phyloP scores from a whole-genome alignment of 2,888 invertebrate genomes.

The Cryptosula pallasiana region DNA sequence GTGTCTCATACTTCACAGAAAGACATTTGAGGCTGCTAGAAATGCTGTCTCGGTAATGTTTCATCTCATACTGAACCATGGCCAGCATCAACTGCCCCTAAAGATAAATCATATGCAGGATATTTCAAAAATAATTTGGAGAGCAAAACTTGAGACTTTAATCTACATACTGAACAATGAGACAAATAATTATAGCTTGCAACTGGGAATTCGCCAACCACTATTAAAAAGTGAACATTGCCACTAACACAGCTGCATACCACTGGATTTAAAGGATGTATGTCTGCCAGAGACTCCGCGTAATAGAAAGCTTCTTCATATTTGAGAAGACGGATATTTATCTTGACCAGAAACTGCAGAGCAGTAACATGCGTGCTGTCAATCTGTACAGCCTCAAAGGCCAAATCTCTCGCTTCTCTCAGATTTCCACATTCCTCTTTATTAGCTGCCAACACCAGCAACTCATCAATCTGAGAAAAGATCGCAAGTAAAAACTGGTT shows the following conservation, averaged over 20 bases:
- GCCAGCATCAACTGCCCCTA: background rate
- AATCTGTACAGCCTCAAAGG: slow-evolving; percentile 43
- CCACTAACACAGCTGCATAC: too few species aligned
- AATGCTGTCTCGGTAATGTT: slow-evolving; percentile 14
- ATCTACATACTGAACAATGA: too few species aligned
- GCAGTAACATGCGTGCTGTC: slow-evolving; percentile 40
- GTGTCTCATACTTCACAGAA: background rate
- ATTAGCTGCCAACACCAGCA: background rate
- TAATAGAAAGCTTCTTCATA: slow-evolving; percentile 38
- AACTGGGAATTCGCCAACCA: too few species aligned
- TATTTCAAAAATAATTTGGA: background rate
- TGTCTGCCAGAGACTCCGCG: slow-evolving; percentile 31
- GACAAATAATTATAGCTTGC: too few species aligned
- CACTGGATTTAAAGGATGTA: slow-evolving; percentile 17
- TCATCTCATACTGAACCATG: slow-evolving; percentile 13
- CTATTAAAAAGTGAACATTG: too few species aligned
- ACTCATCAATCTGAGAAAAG: background rate
- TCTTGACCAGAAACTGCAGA: slow-evolving; percentile 38
- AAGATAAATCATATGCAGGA: background rate
- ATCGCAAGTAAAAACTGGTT: too few species aligned
- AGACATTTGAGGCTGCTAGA: slow-evolving; percentile 4
- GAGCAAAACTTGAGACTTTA: too few species aligned
- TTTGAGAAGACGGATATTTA: slow-evolving; percentile 40
- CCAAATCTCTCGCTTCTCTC: background rate
- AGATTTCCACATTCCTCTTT: background rate